A percentile compares a stretch with the other conserved stretches of the same genome.
Evolutionary conservation across 1,140 invertebrate species (phyloP).

Genomic region (Agraylea sexmaculata): DNA sequence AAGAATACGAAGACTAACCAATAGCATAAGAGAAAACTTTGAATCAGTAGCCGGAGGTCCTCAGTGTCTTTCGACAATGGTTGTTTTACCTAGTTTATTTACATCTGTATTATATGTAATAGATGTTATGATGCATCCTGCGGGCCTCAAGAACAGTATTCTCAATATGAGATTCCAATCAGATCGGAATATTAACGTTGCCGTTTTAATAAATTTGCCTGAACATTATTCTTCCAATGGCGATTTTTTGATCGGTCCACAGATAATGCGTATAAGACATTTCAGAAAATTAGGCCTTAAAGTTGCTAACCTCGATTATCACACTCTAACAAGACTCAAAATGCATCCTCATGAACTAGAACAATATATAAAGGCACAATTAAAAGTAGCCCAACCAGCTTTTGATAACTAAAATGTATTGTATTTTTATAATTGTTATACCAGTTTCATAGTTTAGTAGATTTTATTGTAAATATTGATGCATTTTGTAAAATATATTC

Average conservation of each 20-base stretch:
- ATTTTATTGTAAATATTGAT: too few species aligned
- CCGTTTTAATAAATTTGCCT: conserved; percentile 50
- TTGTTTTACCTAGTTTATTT: conserved; percentile 43
- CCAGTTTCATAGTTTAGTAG: too few species aligned
- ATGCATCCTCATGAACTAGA: conserved; percentile 28
- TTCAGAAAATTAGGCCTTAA: conserved; percentile 50
- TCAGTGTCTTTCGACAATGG: conserved; percentile 35
- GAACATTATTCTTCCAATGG: conserved; percentile 50
- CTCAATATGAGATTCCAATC: conserved; percentile 33
- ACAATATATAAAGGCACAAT: conserved; percentile 32
- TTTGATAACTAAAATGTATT: too few species aligned
- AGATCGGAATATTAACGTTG: conserved; percentile 35
- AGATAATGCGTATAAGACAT: conserved; percentile 49
- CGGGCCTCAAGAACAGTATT: conserved; percentile 26
- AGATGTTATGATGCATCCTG: conserved; percentile 49
- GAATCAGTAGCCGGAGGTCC: conserved; percentile 30
- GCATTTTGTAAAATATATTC: too few species aligned
- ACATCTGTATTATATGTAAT: conserved; percentile 47
- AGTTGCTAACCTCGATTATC: conserved; percentile 48
- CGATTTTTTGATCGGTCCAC: conserved; percentile 45
- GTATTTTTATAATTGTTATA: too few species aligned
- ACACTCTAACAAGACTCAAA: conserved; percentile 36
- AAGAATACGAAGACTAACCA: conserved; percentile 41
- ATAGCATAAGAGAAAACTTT: conserved; percentile 37
- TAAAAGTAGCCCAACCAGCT: conserved; percentile 25